Evolutionary conservation across 2,113 vertebrate species (phyloP).

Genomic region (Aramus guarauna): DNA sequence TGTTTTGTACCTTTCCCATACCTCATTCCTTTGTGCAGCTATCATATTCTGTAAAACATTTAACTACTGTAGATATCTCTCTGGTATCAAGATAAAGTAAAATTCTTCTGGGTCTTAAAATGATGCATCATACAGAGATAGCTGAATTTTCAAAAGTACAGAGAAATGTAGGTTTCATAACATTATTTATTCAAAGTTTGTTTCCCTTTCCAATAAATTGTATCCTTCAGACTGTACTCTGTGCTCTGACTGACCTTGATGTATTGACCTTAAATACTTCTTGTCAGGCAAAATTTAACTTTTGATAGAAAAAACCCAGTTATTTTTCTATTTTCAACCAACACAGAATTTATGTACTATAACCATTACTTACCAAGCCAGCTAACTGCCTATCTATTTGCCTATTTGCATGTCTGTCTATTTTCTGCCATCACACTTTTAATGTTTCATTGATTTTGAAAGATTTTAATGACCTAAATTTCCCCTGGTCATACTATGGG

Average conservation of each 20-base stretch:
- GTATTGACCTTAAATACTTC: neutral
- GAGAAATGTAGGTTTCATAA: neutral
- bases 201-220: neutral
- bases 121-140: neutral
- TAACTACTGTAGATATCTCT: neutral
- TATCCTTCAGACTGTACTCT: neutral
- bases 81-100: neutral
- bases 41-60: neutral
- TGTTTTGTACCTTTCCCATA: neutral
- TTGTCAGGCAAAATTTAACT: neutral
- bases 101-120: neutral
- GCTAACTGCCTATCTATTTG: neutral
- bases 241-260: neutral
- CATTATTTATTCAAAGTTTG: neutral
- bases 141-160: neutral
- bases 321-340: neutral
- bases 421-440: neutral
- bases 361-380: neutral
- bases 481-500: neutral
- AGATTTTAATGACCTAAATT: slow-evolving; percentile 8
- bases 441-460: slow-evolving; percentile 28
- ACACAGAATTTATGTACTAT: neutral
- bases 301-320: neutral
- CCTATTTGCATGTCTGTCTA: neutral
- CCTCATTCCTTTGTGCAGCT: neutral